Base-by-base conservation (phyloP, 2,888 invertebrate species). In the Caenorhabditis sinica region DNA sequence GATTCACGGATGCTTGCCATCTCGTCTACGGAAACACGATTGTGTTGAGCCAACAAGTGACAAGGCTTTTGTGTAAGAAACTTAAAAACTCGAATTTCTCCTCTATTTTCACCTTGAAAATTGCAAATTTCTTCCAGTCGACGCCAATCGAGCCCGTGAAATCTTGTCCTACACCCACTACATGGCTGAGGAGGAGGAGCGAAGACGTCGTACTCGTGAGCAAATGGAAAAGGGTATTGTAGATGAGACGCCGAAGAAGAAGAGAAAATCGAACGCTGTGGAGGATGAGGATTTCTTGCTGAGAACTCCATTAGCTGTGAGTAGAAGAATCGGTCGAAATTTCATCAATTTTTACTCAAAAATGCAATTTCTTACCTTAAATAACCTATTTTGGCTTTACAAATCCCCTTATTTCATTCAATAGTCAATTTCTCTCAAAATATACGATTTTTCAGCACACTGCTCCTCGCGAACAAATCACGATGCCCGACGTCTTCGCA, bases 11-110 rank as follows among this genome's bases (percentile, higher is more conserved):
- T 25, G 71, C 71, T 2, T 79, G 71, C 23, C 71, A 79, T 71
- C 28, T 79, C 2, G 71, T 71, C 0, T 79, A 79, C 20, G 79
- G 79, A 43, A 79, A 79, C 23, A 72, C 79, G 1, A 63, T 71
- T n/a, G 79, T 79, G 8, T n/a, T 79, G 23, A 53, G 63, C 2
- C 11, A 36, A 4, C 79, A 79, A 20, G 79, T 79, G 8, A 30
- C 79, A 0, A 49, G 71, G 45, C 71, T 79, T n/a, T 20, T 79
- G 0, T 28, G 79, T 71, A 58, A 20, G 49, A n/a, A n/a, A n/a
- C n/a, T n/a, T n/a, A n/a, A n/a, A n/a, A n/a, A n/a, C 2, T 13
- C 0, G 40, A 40, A 13, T 40, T 40, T 40, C 1, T 9, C 40
- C 40, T 9, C 20, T 2, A 20, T 49, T 20, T 15, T 45, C 4